These are phyloP conservation scores for Seira musarum DNA, from an alignment of 2,888 invertebrate species.

Conservation along the genomic window DNA sequence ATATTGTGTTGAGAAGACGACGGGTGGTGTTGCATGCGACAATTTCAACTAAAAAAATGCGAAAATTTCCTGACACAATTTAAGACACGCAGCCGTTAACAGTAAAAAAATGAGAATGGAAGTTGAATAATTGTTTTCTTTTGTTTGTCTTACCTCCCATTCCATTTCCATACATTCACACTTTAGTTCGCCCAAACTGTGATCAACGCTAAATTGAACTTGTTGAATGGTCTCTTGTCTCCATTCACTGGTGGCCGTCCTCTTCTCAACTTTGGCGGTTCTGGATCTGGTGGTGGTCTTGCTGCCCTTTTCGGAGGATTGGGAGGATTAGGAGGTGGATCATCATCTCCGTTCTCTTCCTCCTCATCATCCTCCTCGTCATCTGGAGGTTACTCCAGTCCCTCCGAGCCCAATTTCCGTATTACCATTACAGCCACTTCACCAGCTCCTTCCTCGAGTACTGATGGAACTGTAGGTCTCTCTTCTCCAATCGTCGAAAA, in stretches of 20 bases:
- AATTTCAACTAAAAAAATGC: too few species aligned
- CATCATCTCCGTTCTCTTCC: constrained; percentile 36
- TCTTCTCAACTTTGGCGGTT: constrained; percentile 68
- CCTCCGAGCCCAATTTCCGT: constrained; percentile 69
- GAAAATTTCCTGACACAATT: too few species aligned
- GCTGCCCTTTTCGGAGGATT: constrained; percentile 53
- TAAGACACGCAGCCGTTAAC: too few species aligned
- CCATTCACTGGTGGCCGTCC: constrained; percentile 70
- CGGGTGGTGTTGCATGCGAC: too few species aligned
- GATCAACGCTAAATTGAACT: constrained; percentile 69
- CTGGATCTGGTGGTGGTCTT: constrained; percentile 46
- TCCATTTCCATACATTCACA: background rate
- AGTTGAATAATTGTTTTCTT: constrained; percentile 4
- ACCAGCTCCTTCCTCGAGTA: constrained; percentile 61
- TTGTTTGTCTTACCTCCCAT: background rate
- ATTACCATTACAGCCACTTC: constrained; percentile 69
- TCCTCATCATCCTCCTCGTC: constrained; percentile 56
- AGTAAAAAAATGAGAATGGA: too few species aligned
- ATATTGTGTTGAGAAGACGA: too few species aligned
- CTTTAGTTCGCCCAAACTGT: constrained; percentile 69
- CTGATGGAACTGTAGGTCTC: constrained; percentile 69
- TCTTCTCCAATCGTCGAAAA: constrained; percentile 68
- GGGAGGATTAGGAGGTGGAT: constrained; percentile 33
- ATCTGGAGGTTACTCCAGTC: constrained; percentile 60
- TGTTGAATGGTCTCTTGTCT: constrained; percentile 69